phyloP scores from a whole-genome alignment of 1,140 invertebrate species.

The Drosophila triauraria region DNA sequence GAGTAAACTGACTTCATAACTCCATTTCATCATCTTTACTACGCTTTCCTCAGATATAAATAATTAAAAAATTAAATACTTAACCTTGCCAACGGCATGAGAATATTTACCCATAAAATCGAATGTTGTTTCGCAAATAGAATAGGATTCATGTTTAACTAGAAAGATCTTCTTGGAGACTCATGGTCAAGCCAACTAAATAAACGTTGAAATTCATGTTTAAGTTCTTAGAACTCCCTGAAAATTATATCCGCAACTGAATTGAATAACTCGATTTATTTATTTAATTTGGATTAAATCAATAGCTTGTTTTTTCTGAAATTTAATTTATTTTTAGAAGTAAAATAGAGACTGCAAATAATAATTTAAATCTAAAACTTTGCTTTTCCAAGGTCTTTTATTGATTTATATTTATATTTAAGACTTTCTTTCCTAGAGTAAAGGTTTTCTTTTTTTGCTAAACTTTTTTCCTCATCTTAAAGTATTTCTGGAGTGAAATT shows the following conservation, averaged over 20 bases:
- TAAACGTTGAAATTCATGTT: neutral
- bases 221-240: neutral
- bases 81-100: neutral
- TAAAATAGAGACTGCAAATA: neutral
- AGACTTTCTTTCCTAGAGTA: neutral
- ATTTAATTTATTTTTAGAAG: neutral
- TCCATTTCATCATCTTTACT: neutral
- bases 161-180: neutral
- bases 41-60: neutral
- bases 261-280: neutral
- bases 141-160: neutral
- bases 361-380: no score
- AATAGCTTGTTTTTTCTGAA: neutral
- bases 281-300: neutral
- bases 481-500: no score
- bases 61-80: neutral
- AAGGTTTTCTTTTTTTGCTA: no score
- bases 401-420: no score
- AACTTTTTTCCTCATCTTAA: no score
- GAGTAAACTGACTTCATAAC: neutral
- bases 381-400: neutral
- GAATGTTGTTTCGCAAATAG: conserved; percentile 9
- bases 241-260: neutral
- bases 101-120: neutral
- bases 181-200: neutral